Percentiles rank a stretch among this genome's conserved stretches.
Evolutionary conservation across 2,113 vertebrate genomes (phyloP).

Genomic region (Tor tambroides): DNA sequence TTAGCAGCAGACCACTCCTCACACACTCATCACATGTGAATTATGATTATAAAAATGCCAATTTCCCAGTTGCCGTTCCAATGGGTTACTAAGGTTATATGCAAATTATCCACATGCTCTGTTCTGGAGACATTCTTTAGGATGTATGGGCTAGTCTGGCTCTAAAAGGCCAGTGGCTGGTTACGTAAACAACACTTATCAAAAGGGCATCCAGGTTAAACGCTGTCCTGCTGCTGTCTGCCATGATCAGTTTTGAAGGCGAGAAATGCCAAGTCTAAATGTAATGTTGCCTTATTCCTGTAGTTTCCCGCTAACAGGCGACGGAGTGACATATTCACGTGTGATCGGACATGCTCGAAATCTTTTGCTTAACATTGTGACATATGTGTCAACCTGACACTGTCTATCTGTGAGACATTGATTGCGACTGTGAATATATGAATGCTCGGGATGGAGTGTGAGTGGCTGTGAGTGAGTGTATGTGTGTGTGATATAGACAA

Average conservation of each 20-base stretch:
- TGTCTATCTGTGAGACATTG: neutral
- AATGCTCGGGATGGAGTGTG: neutral
- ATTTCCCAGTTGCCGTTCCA: too few species aligned
- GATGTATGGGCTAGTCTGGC: neutral
- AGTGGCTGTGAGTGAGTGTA: neutral
- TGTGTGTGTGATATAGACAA: neutral
- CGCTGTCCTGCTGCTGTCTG: slow-evolving; percentile 3
- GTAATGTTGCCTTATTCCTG: neutral
- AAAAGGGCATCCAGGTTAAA: slow-evolving; percentile 41
- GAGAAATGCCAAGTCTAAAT: slow-evolving; percentile 29
- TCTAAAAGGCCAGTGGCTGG: slow-evolving; percentile 22
- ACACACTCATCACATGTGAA: neutral
- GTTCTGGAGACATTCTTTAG: neutral
- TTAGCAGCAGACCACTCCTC: neutral
- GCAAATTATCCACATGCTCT: neutral
- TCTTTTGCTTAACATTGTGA: neutral
- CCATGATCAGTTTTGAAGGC: slow-evolving; percentile 24
- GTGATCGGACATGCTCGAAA: neutral
- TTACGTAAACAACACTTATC: slow-evolving; percentile 25
- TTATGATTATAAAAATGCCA: neutral
- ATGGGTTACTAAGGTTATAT: neutral
- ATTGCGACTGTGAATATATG: slow-evolving; percentile 19
- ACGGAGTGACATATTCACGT: neutral
- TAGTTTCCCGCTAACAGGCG: neutral
- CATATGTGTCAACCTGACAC: neutral